These are phyloP conservation scores for Alcis repandata DNA, from an alignment of 2,888 invertebrate species.

Conservation along the genomic window DNA sequence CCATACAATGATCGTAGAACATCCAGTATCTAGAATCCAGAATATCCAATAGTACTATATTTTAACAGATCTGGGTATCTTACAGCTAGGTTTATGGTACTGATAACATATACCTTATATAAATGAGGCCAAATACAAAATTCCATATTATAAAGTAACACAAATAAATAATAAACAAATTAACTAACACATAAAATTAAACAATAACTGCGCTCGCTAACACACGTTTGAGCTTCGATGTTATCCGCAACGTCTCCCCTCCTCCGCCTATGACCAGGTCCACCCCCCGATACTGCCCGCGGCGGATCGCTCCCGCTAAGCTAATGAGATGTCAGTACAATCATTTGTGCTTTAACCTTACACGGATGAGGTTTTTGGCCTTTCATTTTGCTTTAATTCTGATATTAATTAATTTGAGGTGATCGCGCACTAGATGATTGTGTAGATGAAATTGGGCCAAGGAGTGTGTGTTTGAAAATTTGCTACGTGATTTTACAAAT, in stretches of 20 bases:
- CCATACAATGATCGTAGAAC: no score
- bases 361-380: constrained; percentile 81
- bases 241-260: background rate
- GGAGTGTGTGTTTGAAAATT: constrained; percentile 6
- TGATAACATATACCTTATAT: no score
- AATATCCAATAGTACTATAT: no score
- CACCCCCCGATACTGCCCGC: constrained; percentile 65
- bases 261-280: constrained; percentile 43
- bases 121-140: no score
- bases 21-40: no score
- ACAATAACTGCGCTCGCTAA: no score
- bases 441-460: constrained; percentile 9
- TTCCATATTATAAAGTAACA: no score
- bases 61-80: no score
- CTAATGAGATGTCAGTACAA: constrained; percentile 87
- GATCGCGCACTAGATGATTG: constrained; percentile 39
- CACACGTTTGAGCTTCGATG: no score
- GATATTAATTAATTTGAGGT: constrained; percentile 72
- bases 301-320: constrained; percentile 82
- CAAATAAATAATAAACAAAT: no score
- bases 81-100: no score
- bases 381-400: constrained; percentile 77
- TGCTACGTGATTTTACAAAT: background rate
- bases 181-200: no score
- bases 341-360: constrained; percentile 85